A percentile compares a stretch with the other conserved stretches of the same genome.
Evolutionary conservation across 2,888 invertebrate genomes (phyloP).

Genomic region (Drosophila lutescens): DNA sequence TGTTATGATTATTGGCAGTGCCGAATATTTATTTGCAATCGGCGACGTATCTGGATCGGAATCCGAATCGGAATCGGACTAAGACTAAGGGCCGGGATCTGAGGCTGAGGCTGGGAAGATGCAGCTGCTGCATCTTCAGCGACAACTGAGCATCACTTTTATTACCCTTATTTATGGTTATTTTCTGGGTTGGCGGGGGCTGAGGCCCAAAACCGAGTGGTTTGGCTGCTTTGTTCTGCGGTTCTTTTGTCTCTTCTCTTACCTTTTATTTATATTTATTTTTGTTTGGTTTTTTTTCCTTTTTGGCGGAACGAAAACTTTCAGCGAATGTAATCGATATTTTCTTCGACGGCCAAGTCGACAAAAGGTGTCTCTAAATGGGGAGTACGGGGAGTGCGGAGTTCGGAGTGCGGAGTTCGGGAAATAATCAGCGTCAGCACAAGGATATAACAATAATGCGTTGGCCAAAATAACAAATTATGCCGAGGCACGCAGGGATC

Average conservation of each 20-base stretch:
- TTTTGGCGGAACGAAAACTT: constrained; percentile 55
- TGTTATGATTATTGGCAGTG: constrained; percentile 70
- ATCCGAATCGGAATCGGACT: background rate
- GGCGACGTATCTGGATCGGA: constrained; percentile 40
- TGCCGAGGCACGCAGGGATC: constrained; percentile 74
- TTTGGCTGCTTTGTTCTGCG: constrained; percentile 27
- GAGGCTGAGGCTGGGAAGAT: constrained; percentile 30
- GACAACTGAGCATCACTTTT: constrained; percentile 78
- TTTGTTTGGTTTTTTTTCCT: background rate
- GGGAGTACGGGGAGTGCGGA: background rate
- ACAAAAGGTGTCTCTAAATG: constrained; percentile 33
- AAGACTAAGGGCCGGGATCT: constrained; percentile 11
- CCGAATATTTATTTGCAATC: constrained; percentile 59
- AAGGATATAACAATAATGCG: constrained; percentile 48
- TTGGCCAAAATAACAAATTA: constrained; percentile 74
- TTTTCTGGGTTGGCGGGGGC: constrained; percentile 31
- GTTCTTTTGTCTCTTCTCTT: constrained; percentile 7
- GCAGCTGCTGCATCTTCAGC: constrained; percentile 31
- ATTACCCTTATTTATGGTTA: constrained; percentile 78
- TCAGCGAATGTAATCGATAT: constrained; percentile 76
- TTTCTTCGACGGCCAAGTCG: constrained; percentile 40
- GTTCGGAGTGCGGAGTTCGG: background rate
- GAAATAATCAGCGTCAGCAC: constrained; percentile 46
- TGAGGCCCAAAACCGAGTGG: constrained; percentile 1
- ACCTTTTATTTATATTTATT: background rate